phyloP scores from a whole-genome alignment of 2,797 vertebrate species.

The Arnoldichthys spilopterus region DNA sequence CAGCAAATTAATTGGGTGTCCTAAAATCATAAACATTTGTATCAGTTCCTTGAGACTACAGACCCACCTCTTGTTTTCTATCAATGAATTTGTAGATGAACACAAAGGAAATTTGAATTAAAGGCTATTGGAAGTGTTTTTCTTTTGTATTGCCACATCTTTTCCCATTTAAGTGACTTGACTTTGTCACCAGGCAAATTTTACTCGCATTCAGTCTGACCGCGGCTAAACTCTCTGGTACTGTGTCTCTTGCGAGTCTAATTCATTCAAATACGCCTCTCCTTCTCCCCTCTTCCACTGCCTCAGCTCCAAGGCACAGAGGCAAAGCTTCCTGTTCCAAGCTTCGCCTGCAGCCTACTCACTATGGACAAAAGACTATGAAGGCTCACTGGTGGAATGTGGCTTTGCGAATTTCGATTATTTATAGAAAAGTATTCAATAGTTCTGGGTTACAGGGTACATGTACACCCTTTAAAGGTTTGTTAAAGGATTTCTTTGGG shows the following conservation, averaged over 20 bases:
- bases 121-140: neutral
- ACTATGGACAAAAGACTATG: slow-evolving; percentile 13
- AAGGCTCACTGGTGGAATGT: neutral
- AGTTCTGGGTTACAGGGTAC: slow-evolving; percentile 9
- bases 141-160: neutral
- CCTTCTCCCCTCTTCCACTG: slow-evolving; percentile 2
- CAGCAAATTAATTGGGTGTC: neutral
- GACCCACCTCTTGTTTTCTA: neutral
- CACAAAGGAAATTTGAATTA: neutral
- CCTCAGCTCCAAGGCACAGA: slow-evolving; percentile 29
- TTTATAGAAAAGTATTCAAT: slow-evolving; percentile 5
- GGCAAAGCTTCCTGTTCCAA: slow-evolving; percentile 16
- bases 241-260: slow-evolving; percentile 1
- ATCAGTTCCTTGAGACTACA: neutral
- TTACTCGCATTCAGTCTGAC: neutral
- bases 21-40: neutral
- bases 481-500: neutral
- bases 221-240: slow-evolving; percentile 4
- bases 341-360: slow-evolving; percentile 10
- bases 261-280: slow-evolving; percentile 10
- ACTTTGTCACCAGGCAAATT: slow-evolving; percentile 8
- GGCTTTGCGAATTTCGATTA: neutral
- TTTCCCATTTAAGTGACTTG: neutral
- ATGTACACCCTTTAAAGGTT: neutral
- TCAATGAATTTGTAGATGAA: neutral